Base-by-base conservation (phyloP, 2,888 invertebrate species). In the Exocentrus adspersus region DNA sequence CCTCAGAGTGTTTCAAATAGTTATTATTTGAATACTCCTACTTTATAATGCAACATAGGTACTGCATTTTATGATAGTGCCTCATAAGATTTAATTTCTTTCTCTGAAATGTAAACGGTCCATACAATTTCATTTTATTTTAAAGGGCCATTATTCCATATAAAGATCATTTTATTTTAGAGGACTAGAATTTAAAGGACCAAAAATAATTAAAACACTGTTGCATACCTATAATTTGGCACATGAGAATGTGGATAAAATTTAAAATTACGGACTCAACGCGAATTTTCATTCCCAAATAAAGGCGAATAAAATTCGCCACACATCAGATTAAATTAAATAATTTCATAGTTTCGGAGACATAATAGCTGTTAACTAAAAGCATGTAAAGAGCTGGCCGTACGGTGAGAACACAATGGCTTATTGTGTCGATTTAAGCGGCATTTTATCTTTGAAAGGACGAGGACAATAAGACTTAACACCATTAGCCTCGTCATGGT, bases 401-500 rank as follows among this genome's bases (percentile, higher is more conserved):
- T 32, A 45, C 32, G 28, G 56, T 14, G 30, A n/a, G 37, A 59
- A 59, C 30, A 59, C 59, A 59, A 59, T 59, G 51, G 59, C 19
- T 59, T 32, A 59, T 59, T 59, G 59, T 59, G 51, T 59, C 50
- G 46, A 41, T 41, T 59, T 30, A 51, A 59, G 59, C 59, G 59
- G 59, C 59, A 21, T 59, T 59, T 59, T 51, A 51, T 42, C 59
- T 51, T 59, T 59, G 43, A 59, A 59, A 59, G 42, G 32, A 45
- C 30, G 62, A 51, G 60, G 61, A 68, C 65, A 68, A 68, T 65
- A 62, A 52, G 50, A 58, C 63, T 68, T 57, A 68, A 62, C 67
- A 60, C 67, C 71, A 71, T 69, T 71, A 71, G 68, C 67, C 60
- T 69, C 69, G 71, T 71, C 71, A 71, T 64, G 69, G 71, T 71